Evolutionary conservation across 2,113 vertebrate genomes (phyloP).

Genomic region (Phalacrocorax carbo): DNA sequence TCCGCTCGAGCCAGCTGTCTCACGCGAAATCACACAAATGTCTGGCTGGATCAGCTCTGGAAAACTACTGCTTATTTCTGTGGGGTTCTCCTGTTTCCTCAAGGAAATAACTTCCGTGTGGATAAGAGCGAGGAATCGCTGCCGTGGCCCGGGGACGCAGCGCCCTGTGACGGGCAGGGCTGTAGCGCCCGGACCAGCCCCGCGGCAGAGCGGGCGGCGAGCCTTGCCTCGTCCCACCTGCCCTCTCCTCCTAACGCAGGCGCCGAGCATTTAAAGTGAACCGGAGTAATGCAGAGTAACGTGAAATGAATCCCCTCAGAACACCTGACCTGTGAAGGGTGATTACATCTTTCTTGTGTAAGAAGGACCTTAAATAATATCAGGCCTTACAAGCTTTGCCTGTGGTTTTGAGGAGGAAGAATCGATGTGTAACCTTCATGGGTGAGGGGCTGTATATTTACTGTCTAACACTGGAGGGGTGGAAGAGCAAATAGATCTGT

Average conservation of each 20-base stretch:
- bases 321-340: conserved; percentile 31
- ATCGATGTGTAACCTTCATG: background rate
- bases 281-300: background rate
- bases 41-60: background rate
- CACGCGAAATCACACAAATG: background rate
- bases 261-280: background rate
- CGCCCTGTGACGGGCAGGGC: fast-evolving
- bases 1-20: fast-evolving
- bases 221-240: background rate
- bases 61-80: background rate
- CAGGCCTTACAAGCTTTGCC: background rate
- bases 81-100: background rate
- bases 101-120: too few relatives aligned
- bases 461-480: background rate
- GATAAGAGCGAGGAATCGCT: background rate
- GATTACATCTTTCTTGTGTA: background rate
- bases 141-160: fast-evolving
- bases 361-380: background rate
- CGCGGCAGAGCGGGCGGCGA: background rate
- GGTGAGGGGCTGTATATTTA: background rate
- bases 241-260: background rate
- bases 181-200: background rate
- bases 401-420: background rate
- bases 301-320: background rate
- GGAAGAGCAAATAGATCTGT: background rate